These are phyloP conservation scores for Theristicus caerulescens DNA, from an alignment of 2,113 vertebrate species.

Conservation along the genomic window DNA sequence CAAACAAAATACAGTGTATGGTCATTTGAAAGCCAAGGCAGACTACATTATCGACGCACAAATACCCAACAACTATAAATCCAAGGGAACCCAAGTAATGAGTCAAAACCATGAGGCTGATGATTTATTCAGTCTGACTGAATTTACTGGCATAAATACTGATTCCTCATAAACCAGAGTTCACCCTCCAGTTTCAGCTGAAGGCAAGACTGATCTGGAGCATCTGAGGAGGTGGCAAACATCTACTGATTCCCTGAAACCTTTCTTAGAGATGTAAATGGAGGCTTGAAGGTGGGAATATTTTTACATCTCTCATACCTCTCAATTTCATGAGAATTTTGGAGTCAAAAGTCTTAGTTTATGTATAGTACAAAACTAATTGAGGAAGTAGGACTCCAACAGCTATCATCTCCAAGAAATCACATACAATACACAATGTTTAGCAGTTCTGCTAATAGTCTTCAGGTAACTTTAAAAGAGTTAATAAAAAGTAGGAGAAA, in stretches of 20 bases:
- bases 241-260: not conserved
- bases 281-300: not conserved
- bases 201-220: not conserved
- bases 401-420: not conserved
- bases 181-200: not conserved
- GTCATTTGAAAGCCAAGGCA: conserved; percentile 67
- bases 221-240: not conserved
- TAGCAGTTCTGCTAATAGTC: not conserved
- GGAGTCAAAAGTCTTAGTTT: not conserved
- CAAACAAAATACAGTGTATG: conserved; percentile 64
- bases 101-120: not conserved
- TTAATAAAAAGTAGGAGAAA: not conserved
- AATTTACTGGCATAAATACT: not conserved
- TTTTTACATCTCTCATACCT: not conserved
- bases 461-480: not conserved
- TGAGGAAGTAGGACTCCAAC: not conserved
- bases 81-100: not conserved
- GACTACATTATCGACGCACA: not conserved
- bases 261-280: not conserved
- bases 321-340: not conserved
- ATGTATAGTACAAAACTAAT: not conserved
- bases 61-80: conserved; percentile 34
- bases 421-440: not conserved
- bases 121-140: not conserved
- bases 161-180: not conserved